Percentiles rank a stretch among this genome's conserved stretches.
phyloP scores from a whole-genome alignment of 2,888 invertebrate genomes.

The Lasioglossum calceatum region DNA sequence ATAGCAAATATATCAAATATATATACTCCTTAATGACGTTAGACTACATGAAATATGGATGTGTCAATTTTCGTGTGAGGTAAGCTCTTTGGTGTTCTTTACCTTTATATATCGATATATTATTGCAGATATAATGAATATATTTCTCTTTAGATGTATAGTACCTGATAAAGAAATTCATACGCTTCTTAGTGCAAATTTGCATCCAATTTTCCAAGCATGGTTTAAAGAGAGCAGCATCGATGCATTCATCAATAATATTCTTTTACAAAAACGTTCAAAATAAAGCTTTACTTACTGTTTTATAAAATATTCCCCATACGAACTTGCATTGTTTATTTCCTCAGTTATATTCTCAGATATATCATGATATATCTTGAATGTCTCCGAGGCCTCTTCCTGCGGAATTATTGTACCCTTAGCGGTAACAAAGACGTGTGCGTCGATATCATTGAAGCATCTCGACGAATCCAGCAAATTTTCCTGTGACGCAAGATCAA shows the following conservation, averaged over 20 bases:
- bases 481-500: constrained; percentile 84
- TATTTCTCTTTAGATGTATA: constrained; percentile 73
- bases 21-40: constrained; percentile 76
- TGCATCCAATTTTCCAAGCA: constrained; percentile 79
- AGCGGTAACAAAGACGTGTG: constrained; percentile 75
- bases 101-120: neutral
- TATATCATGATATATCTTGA: constrained; percentile 82
- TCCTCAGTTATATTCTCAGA: constrained; percentile 79
- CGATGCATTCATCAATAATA: constrained; percentile 72
- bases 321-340: constrained; percentile 75
- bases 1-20: constrained; percentile 77
- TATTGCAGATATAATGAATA: neutral
- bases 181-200: constrained; percentile 62
- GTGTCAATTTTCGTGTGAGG: constrained; percentile 77
- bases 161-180: constrained; percentile 74
- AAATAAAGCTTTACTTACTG: constrained; percentile 76
- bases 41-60: constrained; percentile 75
- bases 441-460: constrained; percentile 64
- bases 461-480: constrained; percentile 82
- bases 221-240: constrained; percentile 78
- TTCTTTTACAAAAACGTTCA: constrained; percentile 72
- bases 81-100: constrained; percentile 44
- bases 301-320: constrained; percentile 81
- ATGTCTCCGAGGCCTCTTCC: constrained; percentile 77
- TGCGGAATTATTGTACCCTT: constrained; percentile 81